phyloP scores from a whole-genome alignment of 2,888 invertebrate genomes.

The Pseudococcus longispinus region DNA sequence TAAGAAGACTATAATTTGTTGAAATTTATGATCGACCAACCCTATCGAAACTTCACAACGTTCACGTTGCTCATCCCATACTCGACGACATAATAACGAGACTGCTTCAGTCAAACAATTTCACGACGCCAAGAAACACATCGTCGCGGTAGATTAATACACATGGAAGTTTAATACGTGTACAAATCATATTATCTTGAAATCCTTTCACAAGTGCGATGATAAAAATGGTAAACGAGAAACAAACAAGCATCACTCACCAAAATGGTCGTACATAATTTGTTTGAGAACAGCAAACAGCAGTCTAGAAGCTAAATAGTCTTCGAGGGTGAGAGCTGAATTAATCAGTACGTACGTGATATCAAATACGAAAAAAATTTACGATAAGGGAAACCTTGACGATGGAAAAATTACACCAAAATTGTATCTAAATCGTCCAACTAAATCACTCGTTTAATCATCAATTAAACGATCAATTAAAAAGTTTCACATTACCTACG shows the following conservation, averaged over 20 bases:
- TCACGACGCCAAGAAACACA: not conserved
- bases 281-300: not conserved
- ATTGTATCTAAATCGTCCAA: not conserved
- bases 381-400: not conserved
- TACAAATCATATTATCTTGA: not conserved
- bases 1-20: not conserved
- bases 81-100: not conserved
- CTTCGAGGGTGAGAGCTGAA: not conserved
- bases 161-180: too few species aligned
- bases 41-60: not conserved
- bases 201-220: not conserved
- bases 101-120: not conserved
- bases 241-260: not conserved
- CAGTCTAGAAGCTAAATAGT: not conserved
- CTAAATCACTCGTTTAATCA: not conserved
- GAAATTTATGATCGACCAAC: not conserved
- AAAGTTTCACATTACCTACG: not conserved
- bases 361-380: not conserved
- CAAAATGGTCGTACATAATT: not conserved
- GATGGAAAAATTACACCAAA: not conserved
- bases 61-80: too few species aligned
- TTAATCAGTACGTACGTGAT: not conserved
- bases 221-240: not conserved
- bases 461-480: not conserved
- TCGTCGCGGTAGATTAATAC: not conserved